Evolutionary conservation across 2,797 vertebrate species (phyloP).

Genomic region (Artibeus jamaicensis): DNA sequence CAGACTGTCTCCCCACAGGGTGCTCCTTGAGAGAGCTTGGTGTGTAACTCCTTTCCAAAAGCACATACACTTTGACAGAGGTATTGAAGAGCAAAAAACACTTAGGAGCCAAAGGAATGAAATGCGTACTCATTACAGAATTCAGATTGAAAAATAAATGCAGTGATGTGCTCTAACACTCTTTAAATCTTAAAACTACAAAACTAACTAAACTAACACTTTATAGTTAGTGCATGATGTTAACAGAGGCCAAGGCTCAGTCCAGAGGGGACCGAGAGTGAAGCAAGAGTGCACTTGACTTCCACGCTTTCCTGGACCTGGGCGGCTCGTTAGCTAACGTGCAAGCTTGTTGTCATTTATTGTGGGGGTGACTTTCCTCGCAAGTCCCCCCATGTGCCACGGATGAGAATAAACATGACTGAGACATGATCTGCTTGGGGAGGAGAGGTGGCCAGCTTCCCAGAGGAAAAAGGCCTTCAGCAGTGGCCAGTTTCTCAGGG

Average conservation of each 20-base stretch:
- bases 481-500: too few relatives aligned
- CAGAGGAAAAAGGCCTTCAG: too few relatives aligned
- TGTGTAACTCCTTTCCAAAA: background rate
- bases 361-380: too few relatives aligned
- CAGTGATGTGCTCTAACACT: background rate
- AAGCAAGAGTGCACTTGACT: background rate
- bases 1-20: background rate
- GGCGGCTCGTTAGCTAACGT: background rate
- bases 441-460: too few relatives aligned
- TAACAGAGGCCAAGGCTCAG: background rate
- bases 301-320: background rate
- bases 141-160: background rate
- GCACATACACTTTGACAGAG: background rate
- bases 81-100: slow-evolving; percentile 1
- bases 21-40: background rate
- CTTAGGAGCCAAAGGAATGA: background rate
- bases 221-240: background rate
- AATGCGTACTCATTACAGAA: background rate
- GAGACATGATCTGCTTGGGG: too few relatives aligned
- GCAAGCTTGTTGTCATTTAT: background rate
- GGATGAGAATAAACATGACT: too few relatives aligned
- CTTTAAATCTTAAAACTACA: background rate
- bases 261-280: background rate
- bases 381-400: too few relatives aligned
- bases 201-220: background rate